These are phyloP conservation scores for Cantharis flavilabris DNA, from an alignment of 2,888 invertebrate genomes.

Conservation along the genomic window DNA sequence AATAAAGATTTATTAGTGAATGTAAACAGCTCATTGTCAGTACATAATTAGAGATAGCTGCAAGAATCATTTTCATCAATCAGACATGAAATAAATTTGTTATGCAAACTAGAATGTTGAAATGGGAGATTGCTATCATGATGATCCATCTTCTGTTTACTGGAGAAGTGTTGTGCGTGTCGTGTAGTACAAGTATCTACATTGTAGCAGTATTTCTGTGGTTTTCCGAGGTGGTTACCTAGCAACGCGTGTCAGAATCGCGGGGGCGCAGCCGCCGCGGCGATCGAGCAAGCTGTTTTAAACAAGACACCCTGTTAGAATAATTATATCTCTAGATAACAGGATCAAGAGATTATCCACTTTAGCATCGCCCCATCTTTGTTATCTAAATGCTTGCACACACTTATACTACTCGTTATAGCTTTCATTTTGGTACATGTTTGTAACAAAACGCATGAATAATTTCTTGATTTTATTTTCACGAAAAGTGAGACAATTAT, in stretches of 20 bases:
- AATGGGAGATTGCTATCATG: conserved; percentile 51
- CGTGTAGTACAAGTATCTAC: conserved; percentile 58
- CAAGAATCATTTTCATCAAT: conserved; percentile 33
- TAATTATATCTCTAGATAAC: conserved; percentile 58
- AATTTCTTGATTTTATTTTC: conserved; percentile 45
- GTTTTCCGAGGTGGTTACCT: conserved; percentile 55
- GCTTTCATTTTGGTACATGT: conserved; percentile 8
- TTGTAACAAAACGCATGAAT: conserved; percentile 37
- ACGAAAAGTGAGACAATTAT: conserved; percentile 31
- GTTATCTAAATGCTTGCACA: conserved; percentile 43
- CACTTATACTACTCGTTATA: conserved; percentile 38
- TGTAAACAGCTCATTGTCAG: not conserved
- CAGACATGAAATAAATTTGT: conserved; percentile 42
- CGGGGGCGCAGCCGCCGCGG: conserved; percentile 44
- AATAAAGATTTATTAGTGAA: not conserved
- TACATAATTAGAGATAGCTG: conserved; percentile 2
- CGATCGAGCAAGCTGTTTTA: conserved; percentile 57
- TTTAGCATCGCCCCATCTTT: conserved; percentile 54
- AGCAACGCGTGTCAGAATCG: conserved; percentile 48
- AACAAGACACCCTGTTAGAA: conserved; percentile 58
- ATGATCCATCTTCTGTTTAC: conserved; percentile 53
- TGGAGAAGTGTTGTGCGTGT: conserved; percentile 54
- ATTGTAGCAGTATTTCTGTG: conserved; percentile 57
- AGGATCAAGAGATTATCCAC: conserved; percentile 58
- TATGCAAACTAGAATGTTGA: conserved; percentile 42